A percentile compares a stretch with the other conserved stretches of the same genome.
Evolutionary conservation across 2,113 vertebrate species (phyloP).

Genomic region (Nyctibius bracteatus): DNA sequence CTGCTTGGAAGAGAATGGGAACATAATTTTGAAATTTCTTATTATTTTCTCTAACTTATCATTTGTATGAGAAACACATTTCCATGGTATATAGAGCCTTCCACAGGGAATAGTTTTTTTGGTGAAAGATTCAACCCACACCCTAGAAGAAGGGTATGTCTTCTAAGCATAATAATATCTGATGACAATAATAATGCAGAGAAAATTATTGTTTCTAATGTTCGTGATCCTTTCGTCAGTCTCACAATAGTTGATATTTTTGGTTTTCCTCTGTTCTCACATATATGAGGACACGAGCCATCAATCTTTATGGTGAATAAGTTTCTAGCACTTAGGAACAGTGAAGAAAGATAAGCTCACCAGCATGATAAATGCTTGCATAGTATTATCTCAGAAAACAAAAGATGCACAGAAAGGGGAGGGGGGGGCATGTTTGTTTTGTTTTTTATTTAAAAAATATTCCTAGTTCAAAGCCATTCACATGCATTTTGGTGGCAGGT

Average conservation of each 20-base stretch:
- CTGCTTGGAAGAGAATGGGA: not conserved
- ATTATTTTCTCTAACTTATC: not conserved
- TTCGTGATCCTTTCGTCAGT: not conserved
- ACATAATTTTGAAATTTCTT: not conserved
- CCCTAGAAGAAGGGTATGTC: not conserved
- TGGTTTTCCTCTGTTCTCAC: not conserved
- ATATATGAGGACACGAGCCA: not conserved
- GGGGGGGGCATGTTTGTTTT: accelerated
- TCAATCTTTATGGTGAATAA: not conserved
- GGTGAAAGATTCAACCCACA: not conserved
- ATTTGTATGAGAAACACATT: not conserved
- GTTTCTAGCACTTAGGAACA: not conserved
- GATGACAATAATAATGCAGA: not conserved
- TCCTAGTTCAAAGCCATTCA: not conserved
- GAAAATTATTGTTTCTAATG: not conserved
- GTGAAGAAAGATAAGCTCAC: not conserved
- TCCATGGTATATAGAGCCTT: not conserved
- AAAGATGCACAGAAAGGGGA: not conserved
- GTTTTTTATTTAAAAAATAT: not conserved
- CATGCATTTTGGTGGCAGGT: not conserved
- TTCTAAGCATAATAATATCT: not conserved
- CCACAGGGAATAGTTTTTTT: not conserved
- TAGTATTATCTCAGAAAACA: not conserved
- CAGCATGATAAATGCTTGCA: not conserved
- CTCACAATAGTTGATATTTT: not conserved